Evolutionary conservation across 64 coral and sea anemone species (phyloP).

Genomic region (Montipora capricornis): DNA sequence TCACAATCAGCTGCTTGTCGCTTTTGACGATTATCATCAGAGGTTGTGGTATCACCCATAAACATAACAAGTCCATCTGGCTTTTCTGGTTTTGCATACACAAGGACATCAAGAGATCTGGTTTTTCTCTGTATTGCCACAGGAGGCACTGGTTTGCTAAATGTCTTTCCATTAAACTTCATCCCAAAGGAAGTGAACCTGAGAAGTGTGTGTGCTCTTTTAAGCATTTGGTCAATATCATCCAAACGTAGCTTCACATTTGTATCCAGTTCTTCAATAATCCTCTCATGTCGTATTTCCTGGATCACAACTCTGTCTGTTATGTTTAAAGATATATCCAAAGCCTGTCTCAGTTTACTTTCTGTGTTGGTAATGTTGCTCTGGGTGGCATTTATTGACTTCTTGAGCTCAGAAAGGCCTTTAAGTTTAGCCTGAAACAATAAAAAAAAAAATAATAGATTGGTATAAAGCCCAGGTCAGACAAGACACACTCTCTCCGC

Average conservation of each 20-base stretch:
- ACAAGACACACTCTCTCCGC: too few relatives aligned
- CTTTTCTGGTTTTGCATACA: conserved; percentile 56
- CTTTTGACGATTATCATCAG: background rate
- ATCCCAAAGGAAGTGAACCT: conserved; percentile 36
- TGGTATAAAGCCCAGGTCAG: too few relatives aligned
- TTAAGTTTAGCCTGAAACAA: conserved; percentile 12
- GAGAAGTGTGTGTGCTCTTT: conserved; percentile 22
- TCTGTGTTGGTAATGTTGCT: conserved; percentile 55
- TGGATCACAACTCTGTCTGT: conserved; percentile 4
- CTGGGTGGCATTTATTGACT: conserved; percentile 34
- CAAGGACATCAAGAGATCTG: background rate
- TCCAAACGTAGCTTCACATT: conserved; percentile 44
- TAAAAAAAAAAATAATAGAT: too few relatives aligned
- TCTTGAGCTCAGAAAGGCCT: conserved; percentile 26
- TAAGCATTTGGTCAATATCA: conserved; percentile 59
- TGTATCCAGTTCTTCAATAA: conserved; percentile 35
- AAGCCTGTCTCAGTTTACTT: conserved; percentile 33
- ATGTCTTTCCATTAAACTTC: conserved; percentile 27
- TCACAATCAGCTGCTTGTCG: conserved; percentile 6
- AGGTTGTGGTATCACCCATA: background rate
- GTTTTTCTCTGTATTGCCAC: background rate
- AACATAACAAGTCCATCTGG: conserved; percentile 57
- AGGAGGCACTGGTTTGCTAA: conserved; percentile 19
- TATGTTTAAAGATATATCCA: conserved; percentile 35
- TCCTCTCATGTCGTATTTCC: conserved; percentile 12